phyloP scores from a whole-genome alignment of 2,797 vertebrate genomes.

The Enteromius treurensis region DNA sequence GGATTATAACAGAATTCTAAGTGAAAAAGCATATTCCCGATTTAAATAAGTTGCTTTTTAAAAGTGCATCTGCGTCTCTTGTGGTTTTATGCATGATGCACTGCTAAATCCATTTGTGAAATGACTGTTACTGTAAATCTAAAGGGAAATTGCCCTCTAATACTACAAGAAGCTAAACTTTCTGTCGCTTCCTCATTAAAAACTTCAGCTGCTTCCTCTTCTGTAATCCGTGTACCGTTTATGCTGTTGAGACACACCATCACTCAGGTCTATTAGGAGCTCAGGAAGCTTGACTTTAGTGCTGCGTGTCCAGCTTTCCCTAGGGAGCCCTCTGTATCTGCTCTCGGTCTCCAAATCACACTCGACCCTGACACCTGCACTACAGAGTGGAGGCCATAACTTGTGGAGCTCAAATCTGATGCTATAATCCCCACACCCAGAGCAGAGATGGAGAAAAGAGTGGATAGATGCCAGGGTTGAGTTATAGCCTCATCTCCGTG shows the following conservation, averaged over 20 bases:
- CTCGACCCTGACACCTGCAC: slow-evolving; percentile 71
- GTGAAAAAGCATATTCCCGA: neutral
- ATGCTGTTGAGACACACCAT: slow-evolving; percentile 1
- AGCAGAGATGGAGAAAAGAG: slow-evolving; percentile 57
- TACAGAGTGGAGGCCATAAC: slow-evolving; percentile 66
- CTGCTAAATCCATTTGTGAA: slow-evolving; percentile 31
- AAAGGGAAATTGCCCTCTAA: neutral
- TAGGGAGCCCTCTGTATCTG: slow-evolving; percentile 56
- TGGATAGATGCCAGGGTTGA: slow-evolving; percentile 68
- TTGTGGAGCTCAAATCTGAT: slow-evolving; percentile 69
- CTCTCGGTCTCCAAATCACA: slow-evolving; percentile 65
- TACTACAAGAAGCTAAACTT: slow-evolving; percentile 8
- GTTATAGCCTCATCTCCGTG: slow-evolving; percentile 62
- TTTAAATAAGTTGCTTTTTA: slow-evolving; percentile 6
- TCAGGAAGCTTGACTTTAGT: slow-evolving; percentile 35
- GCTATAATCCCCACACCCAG: slow-evolving; percentile 61
- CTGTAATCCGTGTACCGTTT: neutral
- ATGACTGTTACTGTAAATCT: slow-evolving; percentile 12
- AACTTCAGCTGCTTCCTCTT: neutral
- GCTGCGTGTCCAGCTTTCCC: slow-evolving; percentile 49
- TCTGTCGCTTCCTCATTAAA: slow-evolving; percentile 30
- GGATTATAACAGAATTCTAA: slow-evolving; percentile 20
- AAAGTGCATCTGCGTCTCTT: slow-evolving; percentile 22
- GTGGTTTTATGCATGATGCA: slow-evolving; percentile 2
- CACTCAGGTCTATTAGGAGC: slow-evolving; percentile 21